Conservation (phyloP, 2,888 invertebrate genomes). For the Junonia oenone region DNA sequence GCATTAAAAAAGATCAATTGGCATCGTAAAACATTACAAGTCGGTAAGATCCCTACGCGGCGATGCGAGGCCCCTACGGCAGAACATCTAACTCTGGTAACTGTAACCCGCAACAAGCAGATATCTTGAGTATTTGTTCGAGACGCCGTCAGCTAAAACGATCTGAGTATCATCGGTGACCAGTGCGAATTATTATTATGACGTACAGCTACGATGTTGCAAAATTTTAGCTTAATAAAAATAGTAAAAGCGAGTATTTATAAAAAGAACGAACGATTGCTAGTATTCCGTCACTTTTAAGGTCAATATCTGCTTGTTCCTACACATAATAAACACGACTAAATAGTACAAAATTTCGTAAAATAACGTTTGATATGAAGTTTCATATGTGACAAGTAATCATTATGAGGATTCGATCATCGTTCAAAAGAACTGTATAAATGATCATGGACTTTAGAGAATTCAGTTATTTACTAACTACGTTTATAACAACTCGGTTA, state of each 20-base stretch:
- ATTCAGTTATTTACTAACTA: slow-evolving; percentile 74
- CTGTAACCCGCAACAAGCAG: slow-evolving; percentile 49
- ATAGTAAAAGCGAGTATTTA: slow-evolving; percentile 19
- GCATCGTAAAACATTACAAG: slow-evolving; percentile 59
- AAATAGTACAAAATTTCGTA: slow-evolving; percentile 36
- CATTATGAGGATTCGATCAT: slow-evolving; percentile 56
- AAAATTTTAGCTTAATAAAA: slow-evolving; percentile 10
- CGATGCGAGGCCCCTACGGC: slow-evolving; percentile 50
- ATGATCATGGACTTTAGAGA: slow-evolving; percentile 73
- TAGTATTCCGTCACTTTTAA: background rate
- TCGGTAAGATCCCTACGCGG: slow-evolving; percentile 59
- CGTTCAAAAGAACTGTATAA: slow-evolving; percentile 75
- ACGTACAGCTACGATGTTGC: background rate
- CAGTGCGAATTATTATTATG: slow-evolving; percentile 4
- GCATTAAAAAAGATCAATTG: slow-evolving; percentile 65
- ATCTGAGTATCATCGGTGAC: slow-evolving; percentile 6
- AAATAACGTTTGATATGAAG: slow-evolving; percentile 65
- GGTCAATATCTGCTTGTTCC: slow-evolving; percentile 26
- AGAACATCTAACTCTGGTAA: slow-evolving; percentile 73
- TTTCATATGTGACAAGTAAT: slow-evolving; percentile 58
- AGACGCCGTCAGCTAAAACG: slow-evolving; percentile 6
- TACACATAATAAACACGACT: slow-evolving; percentile 29
- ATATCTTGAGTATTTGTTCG: slow-evolving; percentile 25
- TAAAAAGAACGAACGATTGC: slow-evolving; percentile 6
- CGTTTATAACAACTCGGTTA: slow-evolving; percentile 75